Evolutionary conservation across 2,888 invertebrate species (phyloP).

Genomic region (Schizotus pectinicornis): DNA sequence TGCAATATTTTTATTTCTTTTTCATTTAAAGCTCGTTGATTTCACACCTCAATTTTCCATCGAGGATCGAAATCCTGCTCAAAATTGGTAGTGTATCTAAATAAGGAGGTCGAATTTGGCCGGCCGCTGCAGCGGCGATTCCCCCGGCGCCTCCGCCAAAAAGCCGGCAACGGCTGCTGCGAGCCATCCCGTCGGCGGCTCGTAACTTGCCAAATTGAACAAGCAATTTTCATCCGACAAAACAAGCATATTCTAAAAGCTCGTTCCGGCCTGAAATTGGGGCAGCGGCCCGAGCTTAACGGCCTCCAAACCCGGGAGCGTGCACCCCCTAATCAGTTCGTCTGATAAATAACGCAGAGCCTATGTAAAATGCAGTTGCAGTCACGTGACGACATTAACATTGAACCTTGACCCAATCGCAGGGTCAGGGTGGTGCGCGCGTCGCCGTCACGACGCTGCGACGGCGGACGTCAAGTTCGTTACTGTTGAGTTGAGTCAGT

Average conservation of each 20-base stretch:
- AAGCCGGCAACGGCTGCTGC: too few relatives aligned
- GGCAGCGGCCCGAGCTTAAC: conserved; percentile 11
- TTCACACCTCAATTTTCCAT: too few relatives aligned
- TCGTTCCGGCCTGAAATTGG: neutral
- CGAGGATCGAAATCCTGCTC: too few relatives aligned
- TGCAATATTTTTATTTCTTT: too few relatives aligned
- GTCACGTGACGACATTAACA: conserved; percentile 51
- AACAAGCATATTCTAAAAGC: conserved; percentile 10
- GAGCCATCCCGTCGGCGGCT: neutral
- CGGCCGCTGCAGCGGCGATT: too few relatives aligned
- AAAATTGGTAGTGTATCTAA: too few relatives aligned
- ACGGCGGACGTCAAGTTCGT: conserved; percentile 45
- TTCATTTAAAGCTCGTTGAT: too few relatives aligned
- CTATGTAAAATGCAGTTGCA: conserved; percentile 50
- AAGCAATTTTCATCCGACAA: conserved; percentile 11
- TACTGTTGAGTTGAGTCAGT: conserved; percentile 45
- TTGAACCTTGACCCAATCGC: conserved; percentile 55
- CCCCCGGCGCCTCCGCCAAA: neutral
- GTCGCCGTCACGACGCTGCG: conserved; percentile 52
- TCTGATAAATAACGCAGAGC: conserved; percentile 32
- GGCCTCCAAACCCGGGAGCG: conserved; percentile 3
- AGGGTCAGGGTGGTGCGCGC: conserved; percentile 57
- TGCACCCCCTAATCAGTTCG: conserved; percentile 4
- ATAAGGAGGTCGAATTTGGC: too few relatives aligned
- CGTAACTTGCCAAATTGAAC: conserved; percentile 9